Base-by-base conservation (phyloP, 2,888 invertebrate species). In the Pocota personata region DNA sequence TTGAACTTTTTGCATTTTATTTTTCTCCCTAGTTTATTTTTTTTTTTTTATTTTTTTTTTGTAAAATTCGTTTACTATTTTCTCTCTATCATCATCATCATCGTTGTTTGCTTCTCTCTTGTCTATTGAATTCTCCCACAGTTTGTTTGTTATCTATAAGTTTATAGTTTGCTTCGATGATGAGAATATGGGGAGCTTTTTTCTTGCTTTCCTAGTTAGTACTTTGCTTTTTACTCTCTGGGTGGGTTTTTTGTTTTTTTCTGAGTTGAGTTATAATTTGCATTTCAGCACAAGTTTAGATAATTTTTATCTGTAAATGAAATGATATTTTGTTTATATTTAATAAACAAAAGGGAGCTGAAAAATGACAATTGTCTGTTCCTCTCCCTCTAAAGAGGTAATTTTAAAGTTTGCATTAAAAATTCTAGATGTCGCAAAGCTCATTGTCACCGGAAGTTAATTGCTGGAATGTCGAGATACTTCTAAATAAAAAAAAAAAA, bases 1-100 rank as follows among this genome's bases (percentile, higher is more conserved):
- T 52, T 86, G 86, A 86, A 86, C 86, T 86, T 86, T 86, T 86
- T 77, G 82, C 86, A 80, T 71, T 84, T 69, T 71, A 58, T 75
- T 71, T 75, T 69, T 71, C 48, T 52, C 14, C 10, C 14, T 21
- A 6, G 1, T 40, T 50, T 66, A 43, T 32, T 48, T 35, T 48
- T 43, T 32, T 62, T 19, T 30, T 30, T 52, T 24, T 50, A 27
- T 37, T 50, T 27, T 24, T 43, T 50, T 50, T 46, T 24, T 21
- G 8, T 48, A 50, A 35, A 21, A 50, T 67, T 52, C 43, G 10
- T 48, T 69, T 58, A 40, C 50, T 75, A 71, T 71, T 79, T 71
- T 71, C 48, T 35, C 35, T 62, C 32, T 62, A 37, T 27, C 14
- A 35, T n/a, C n/a, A n/a, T n/a, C n/a, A n/a, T 60, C 43, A 21